Evolutionary conservation across 2,113 vertebrate species (phyloP).

Genomic region (Alligator sinensis): DNA sequence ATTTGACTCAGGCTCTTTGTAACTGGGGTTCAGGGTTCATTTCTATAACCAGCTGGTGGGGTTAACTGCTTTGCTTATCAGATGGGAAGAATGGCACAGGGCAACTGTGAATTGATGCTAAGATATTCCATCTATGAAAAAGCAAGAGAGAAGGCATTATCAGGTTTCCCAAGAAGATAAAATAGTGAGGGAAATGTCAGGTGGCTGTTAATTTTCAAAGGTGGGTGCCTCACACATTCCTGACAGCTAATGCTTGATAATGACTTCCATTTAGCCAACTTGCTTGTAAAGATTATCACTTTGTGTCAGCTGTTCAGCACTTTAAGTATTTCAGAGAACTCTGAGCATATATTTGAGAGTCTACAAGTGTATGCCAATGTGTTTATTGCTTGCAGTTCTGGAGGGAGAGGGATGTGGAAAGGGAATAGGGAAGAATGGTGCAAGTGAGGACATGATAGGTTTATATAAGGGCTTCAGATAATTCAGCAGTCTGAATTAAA

Average conservation of each 20-base stretch:
- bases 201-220: constrained; percentile 5
- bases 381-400: background rate
- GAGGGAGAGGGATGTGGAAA: background rate
- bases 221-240: background rate
- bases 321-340: background rate
- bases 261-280: background rate
- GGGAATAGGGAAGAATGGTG: background rate
- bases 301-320: background rate
- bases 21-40: background rate
- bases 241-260: background rate
- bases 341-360: fast-evolving
- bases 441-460: background rate
- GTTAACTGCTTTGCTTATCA: constrained; percentile 12
- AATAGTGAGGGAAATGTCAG: background rate
- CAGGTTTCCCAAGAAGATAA: background rate
- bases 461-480: constrained; percentile 35
- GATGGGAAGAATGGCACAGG: background rate
- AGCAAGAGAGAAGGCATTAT: background rate
- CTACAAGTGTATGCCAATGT: background rate
- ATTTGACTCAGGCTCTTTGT: background rate
- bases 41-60: background rate
- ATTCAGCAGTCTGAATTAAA: constrained; percentile 66
- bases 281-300: background rate
- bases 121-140: background rate
- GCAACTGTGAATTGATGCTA: background rate